Percentiles rank a stretch among this genome's conserved stretches.
These are phyloP conservation scores for Tokudaia muenninki DNA, from an alignment of 2,797 vertebrate genomes.

Conservation along the genomic window DNA sequence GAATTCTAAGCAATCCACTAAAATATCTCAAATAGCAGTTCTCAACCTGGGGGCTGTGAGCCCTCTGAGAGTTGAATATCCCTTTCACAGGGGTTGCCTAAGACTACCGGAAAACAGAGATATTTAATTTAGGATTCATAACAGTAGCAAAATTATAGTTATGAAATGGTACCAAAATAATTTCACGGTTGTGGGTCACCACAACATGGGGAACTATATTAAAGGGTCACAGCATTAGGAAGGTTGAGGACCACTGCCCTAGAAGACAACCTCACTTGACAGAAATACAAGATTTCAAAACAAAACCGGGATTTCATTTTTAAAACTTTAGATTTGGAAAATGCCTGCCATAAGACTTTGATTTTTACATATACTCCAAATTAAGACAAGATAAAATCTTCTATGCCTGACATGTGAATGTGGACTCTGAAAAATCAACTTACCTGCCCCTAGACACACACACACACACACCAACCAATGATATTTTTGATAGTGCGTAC, in stretches of 20 bases:
- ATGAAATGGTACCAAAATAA: not conserved
- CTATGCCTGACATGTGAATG: not conserved
- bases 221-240: not conserved
- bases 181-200: not conserved
- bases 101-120: not conserved
- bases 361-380: conserved; percentile 40
- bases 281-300: not conserved
- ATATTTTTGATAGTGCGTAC: not conserved
- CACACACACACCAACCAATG: too few species aligned
- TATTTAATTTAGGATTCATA: not conserved
- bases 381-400: conserved; percentile 26
- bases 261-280: not conserved
- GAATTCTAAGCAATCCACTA: conserved; percentile 42
- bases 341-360: conserved; percentile 8
- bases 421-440: not conserved
- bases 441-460: not conserved
- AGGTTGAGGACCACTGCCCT: not conserved
- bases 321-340: conserved; percentile 21
- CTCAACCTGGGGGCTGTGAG: not conserved
- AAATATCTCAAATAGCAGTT: not conserved
- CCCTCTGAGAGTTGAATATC: not conserved
- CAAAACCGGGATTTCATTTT: conserved; percentile 50
- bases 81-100: not conserved
- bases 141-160: not conserved
- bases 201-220: not conserved